These are phyloP conservation scores for Onychomys leucogaster DNA, from an alignment of 2,797 vertebrate genomes.

Conservation along the genomic window DNA sequence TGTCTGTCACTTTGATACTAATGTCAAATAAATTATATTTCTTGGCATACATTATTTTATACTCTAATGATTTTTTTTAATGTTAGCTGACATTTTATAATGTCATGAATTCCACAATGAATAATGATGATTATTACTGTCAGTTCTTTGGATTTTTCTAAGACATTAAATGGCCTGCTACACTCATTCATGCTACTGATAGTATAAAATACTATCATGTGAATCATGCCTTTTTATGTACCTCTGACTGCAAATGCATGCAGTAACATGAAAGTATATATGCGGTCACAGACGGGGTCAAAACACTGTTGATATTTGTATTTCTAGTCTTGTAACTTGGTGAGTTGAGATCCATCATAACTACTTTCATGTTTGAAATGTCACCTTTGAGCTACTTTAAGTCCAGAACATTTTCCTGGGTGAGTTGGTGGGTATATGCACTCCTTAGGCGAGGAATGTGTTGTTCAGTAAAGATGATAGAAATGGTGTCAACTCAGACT, in stretches of 20 bases:
- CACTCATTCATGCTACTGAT: slow-evolving; percentile 25
- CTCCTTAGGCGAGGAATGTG: not conserved
- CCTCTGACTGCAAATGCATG: slow-evolving; percentile 33
- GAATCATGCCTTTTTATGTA: not conserved
- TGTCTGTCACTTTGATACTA: slow-evolving; percentile 37
- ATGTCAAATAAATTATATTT: slow-evolving; percentile 53
- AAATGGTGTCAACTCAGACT: not conserved
- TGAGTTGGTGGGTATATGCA: slow-evolving; percentile 6
- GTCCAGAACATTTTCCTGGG: slow-evolving; percentile 20
- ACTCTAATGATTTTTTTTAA: slow-evolving; percentile 41
- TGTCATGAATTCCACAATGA: not conserved
- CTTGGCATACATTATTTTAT: slow-evolving; percentile 46
- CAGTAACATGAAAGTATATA: slow-evolving; percentile 1
- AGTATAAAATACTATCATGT: not conserved
- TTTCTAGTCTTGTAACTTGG: not conserved
- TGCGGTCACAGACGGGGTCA: not conserved
- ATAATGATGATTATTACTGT: slow-evolving; percentile 15
- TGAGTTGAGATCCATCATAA: not conserved
- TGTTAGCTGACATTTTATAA: slow-evolving; percentile 29
- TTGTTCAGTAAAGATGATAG: not conserved
- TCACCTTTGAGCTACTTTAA: slow-evolving; percentile 19
- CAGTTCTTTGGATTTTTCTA: slow-evolving; percentile 26
- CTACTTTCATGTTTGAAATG: slow-evolving; percentile 44
- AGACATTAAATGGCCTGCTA: slow-evolving; percentile 16
- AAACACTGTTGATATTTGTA: not conserved